Conservation (phyloP, 2,888 invertebrate genomes). For the Torymus tubicola region DNA sequence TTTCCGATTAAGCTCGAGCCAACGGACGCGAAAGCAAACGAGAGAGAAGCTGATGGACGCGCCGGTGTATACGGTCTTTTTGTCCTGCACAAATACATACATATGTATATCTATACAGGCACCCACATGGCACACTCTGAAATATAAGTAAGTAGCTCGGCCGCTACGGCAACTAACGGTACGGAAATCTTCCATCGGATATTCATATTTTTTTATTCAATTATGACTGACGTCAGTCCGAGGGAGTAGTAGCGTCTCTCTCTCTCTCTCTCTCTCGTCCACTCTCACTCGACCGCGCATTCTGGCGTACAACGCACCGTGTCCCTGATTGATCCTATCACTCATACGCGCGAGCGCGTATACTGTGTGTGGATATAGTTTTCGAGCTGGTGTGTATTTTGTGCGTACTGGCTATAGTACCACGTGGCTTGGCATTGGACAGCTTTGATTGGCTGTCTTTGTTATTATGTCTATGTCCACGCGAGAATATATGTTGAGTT, state of each 20-base stretch:
- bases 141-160: conserved; percentile 21
- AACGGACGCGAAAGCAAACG: background rate
- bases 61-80: no score
- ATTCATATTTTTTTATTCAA: conserved; percentile 34
- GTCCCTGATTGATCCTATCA: no score
- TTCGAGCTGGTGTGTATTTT: no score
- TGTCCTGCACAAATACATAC: no score
- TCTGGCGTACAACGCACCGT: no score
- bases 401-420: no score
- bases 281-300: background rate
- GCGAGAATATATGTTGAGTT: background rate
- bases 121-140: background rate
- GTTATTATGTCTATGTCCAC: background rate
- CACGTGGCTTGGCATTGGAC: no score
- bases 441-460: conserved; percentile 36
- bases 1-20: conserved; percentile 37
- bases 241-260: background rate
- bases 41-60: background rate
- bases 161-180: background rate
- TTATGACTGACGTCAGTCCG: background rate
- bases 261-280: background rate
- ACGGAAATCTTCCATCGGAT: conserved; percentile 11
- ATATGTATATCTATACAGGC: background rate
- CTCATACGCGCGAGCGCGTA: no score
- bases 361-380: no score